Evolutionary conservation across 2,888 invertebrate species (phyloP).

Genomic region (Meloe dianella): DNA sequence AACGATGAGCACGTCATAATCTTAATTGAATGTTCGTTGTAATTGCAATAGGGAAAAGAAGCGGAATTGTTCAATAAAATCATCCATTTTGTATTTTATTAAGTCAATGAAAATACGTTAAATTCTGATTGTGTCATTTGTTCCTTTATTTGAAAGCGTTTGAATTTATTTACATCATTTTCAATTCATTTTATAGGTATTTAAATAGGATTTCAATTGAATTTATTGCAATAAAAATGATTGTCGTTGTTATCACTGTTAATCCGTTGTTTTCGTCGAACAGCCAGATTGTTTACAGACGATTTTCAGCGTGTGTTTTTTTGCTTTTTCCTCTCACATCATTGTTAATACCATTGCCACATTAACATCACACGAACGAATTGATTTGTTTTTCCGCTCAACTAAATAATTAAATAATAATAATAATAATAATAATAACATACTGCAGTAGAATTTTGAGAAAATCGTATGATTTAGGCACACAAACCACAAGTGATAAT

Average conservation of each 20-base stretch:
- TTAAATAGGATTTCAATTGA: background rate
- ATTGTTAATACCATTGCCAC: background rate
- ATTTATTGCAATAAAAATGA: background rate
- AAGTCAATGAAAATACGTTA: too few species aligned
- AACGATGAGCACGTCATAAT: too few species aligned
- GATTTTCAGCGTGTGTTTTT: background rate
- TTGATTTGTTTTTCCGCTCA: conserved; percentile 1
- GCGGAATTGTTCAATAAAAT: too few species aligned
- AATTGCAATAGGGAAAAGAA: too few species aligned
- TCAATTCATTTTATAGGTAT: background rate
- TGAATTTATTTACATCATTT: background rate
- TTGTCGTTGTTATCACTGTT: background rate
- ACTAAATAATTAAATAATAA: background rate
- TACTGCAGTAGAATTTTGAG: background rate
- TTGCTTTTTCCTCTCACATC: background rate
- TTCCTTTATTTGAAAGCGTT: too few species aligned
- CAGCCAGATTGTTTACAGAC: background rate
- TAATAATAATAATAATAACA: background rate
- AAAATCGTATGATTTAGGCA: conserved; percentile 20
- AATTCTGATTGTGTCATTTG: too few species aligned
- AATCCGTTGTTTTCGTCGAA: conserved; percentile 8
- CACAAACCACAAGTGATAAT: conserved; percentile 42
- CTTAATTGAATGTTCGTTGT: too few species aligned
- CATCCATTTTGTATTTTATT: too few species aligned
- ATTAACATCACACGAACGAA: conserved; percentile 6